phyloP scores from a whole-genome alignment of 1,140 invertebrate genomes.

The Steinernema feltiae region DNA sequence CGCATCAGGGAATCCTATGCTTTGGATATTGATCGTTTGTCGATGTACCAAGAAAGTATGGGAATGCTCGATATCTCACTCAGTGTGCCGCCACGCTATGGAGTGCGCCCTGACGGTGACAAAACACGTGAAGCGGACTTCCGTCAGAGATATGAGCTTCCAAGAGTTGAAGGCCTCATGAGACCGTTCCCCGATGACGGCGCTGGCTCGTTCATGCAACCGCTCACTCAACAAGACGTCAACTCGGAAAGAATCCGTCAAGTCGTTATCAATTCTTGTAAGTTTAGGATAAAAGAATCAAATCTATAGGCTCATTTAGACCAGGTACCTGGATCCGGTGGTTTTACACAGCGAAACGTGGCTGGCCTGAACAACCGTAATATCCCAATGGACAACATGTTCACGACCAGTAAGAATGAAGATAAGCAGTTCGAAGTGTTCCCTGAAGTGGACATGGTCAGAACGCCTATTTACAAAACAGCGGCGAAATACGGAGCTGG shows the following conservation, averaged over 20 bases:
- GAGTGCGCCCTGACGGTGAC: conserved; percentile 44
- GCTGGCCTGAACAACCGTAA: background rate
- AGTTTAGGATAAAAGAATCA: background rate
- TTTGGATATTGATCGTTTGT: conserved; percentile 55
- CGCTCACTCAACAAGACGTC: conserved; percentile 33
- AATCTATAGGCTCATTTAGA: background rate
- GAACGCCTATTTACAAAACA: conserved; percentile 43
- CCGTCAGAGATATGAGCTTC: conserved; percentile 34
- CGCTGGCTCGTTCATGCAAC: conserved; percentile 23
- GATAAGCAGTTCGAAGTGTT: conserved; percentile 53
- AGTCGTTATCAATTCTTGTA: conserved; percentile 36
- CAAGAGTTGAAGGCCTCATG: conserved; percentile 33
- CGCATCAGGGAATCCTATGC: conserved; percentile 53
- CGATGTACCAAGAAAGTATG: conserved; percentile 55
- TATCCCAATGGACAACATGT: conserved; percentile 27
- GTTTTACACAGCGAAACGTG: background rate
- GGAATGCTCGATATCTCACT: conserved; percentile 51
- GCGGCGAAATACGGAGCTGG: conserved; percentile 42
- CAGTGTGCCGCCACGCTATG: conserved; percentile 51
- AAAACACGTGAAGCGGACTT: conserved; percentile 34
- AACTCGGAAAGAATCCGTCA: conserved; percentile 35
- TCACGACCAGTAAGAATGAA: conserved; percentile 43
- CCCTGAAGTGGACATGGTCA: conserved; percentile 47
- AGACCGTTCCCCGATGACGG: conserved; percentile 41
- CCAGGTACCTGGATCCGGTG: background rate